Evolutionary conservation across 1,140 invertebrate species (phyloP), one percentile per base, ranked within the genome.

Genomic region (Apis florea): DNA sequence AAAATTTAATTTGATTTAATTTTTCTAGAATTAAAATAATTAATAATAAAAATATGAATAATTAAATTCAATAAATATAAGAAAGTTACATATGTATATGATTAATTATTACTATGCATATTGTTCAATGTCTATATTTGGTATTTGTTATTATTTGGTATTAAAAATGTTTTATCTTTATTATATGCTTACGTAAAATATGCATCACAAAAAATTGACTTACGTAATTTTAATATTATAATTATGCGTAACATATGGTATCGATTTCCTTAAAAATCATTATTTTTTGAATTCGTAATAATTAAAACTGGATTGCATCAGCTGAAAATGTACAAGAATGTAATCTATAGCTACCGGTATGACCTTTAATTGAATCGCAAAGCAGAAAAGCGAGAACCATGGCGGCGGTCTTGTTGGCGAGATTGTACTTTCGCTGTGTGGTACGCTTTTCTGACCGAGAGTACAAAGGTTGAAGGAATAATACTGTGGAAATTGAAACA

Each of bases 401-500:
- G 92, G 92, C 92, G 90, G 92, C 91, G 70, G 85, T 92, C 85
- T 70, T 91, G 73, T 86, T 91, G 49, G 90, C 90, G 6, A 93
- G 90, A 83, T 85, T 89, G 67, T 89, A 58, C 61, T 91, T 88
- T 88, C 84, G 83, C 64, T 89, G 89, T 85, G 87, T 93, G n/a
- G 83, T 92, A 64, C 90, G 92, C 80, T 93, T 92, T 90, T 93
- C 92, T 71, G 92, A 93, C 89, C 92, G 92, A 90, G 92, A 93
- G 75, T 90, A 83, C 72, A 80, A 83, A 53, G 85, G 89, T 80
- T 93, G 90, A 93, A 86, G 59, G 67, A 75, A 68, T 73, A 47
- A n/a, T 19, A 19, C 24, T 6, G 61, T 17, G 59, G 56, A 75
- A 82, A 63, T 82, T 72, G 59, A 73, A 76, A 53, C 80, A 74